Percentiles rank a stretch among this genome's conserved stretches.
Evolutionary conservation across 2,888 invertebrate species (phyloP).

Genomic region (Latrodectus hesperus): DNA sequence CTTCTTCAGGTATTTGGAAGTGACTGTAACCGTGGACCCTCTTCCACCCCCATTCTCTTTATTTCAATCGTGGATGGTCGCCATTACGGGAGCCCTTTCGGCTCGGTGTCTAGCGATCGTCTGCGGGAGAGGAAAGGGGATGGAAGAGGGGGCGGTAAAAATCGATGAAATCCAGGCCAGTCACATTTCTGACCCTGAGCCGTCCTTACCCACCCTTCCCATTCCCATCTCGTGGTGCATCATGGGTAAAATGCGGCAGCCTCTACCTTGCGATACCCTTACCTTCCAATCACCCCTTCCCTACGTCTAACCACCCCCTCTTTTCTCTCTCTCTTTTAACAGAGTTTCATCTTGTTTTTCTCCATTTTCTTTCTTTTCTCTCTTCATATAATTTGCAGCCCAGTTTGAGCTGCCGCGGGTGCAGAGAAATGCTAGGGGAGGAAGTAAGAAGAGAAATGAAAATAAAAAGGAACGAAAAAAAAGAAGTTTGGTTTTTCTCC

Average conservation of each 20-base stretch:
- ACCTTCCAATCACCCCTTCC: slow-evolving; percentile 2
- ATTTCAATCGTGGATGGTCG: slow-evolving; percentile 14
- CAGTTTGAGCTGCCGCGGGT: too few relatives aligned
- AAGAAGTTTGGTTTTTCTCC: too few relatives aligned
- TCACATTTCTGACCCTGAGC: slow-evolving; percentile 63
- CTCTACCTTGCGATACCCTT: slow-evolving; percentile 48
- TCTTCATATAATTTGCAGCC: neutral
- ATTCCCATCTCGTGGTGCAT: slow-evolving; percentile 24
- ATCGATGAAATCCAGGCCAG: slow-evolving; percentile 69
- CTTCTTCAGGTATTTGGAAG: too few relatives aligned
- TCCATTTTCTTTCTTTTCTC: neutral
- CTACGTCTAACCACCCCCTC: neutral
- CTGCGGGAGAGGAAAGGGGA: slow-evolving; percentile 14
- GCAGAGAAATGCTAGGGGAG: too few relatives aligned
- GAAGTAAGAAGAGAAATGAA: too few relatives aligned
- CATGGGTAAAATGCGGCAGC: slow-evolving; percentile 48
- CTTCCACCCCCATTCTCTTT: neutral
- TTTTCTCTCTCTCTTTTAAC: neutral
- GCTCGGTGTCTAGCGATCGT: slow-evolving; percentile 64
- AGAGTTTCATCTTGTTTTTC: neutral
- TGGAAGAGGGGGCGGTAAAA: slow-evolving; percentile 20
- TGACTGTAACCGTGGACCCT: neutral
- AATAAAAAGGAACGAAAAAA: too few relatives aligned
- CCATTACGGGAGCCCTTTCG: slow-evolving; percentile 58
- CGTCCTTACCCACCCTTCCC: slow-evolving; percentile 53